A percentile compares a stretch with the other conserved stretches of the same genome.
These are phyloP conservation scores for Sphaeramia orbicularis DNA, from an alignment of 2,797 vertebrate genomes.

Conservation along the genomic window DNA sequence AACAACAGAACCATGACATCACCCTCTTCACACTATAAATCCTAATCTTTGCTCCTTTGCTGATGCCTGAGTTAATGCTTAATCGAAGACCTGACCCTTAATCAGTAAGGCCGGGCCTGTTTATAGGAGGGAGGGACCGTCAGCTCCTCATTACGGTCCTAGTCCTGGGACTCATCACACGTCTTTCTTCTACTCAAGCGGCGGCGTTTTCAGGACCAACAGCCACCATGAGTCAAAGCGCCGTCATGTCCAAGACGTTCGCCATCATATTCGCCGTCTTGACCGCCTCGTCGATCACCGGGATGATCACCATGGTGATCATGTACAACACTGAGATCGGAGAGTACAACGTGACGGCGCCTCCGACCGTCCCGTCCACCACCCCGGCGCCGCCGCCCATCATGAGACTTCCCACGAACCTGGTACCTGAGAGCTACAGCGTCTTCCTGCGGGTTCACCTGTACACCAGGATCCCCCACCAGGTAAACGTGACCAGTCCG, in stretches of 20 bases:
- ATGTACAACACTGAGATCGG: slow-evolving; percentile 76
- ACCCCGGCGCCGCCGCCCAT: slow-evolving; percentile 46
- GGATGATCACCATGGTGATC: slow-evolving; percentile 86
- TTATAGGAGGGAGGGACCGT: slow-evolving; percentile 66
- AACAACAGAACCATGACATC: slow-evolving; percentile 42
- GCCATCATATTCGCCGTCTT: slow-evolving; percentile 79
- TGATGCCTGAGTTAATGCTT: slow-evolving; percentile 79
- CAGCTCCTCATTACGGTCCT: slow-evolving; percentile 27
- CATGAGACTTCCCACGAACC: slow-evolving; percentile 74
- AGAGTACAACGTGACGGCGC: slow-evolving; percentile 22
- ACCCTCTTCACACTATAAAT: slow-evolving; percentile 41
- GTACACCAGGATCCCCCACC: slow-evolving; percentile 57
- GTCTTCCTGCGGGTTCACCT: slow-evolving; percentile 71
- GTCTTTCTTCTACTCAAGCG: slow-evolving; percentile 22
- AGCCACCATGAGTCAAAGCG: slow-evolving; percentile 84
- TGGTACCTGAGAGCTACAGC: slow-evolving; percentile 78
- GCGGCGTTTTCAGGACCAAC: slow-evolving; percentile 19
- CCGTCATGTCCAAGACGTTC: slow-evolving; percentile 84
- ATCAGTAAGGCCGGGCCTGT: slow-evolving; percentile 63
- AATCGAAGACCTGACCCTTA: slow-evolving; percentile 64
- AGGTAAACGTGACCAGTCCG: slow-evolving; percentile 63
- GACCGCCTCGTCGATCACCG: slow-evolving; percentile 72
- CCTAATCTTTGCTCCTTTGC: slow-evolving; percentile 66
- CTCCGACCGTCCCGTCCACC: slow-evolving; percentile 26
- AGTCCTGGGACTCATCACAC: slow-evolving; percentile 25